Percentiles rank a stretch among this genome's conserved stretches.
These are phyloP conservation scores for Trichogramma evanescens DNA, from an alignment of 2,888 invertebrate species.

Conservation along the genomic window DNA sequence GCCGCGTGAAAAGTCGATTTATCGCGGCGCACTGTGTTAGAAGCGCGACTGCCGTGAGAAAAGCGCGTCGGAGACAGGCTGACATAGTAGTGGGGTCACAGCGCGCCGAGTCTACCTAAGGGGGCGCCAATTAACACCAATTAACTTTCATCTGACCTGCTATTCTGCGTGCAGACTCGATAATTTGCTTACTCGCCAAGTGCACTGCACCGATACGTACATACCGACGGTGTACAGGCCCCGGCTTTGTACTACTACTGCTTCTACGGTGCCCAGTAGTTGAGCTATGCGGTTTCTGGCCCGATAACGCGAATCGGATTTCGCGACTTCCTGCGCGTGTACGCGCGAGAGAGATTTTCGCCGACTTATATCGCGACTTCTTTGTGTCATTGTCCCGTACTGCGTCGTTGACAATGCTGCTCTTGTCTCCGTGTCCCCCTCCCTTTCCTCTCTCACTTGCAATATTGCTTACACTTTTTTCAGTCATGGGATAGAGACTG, in stretches of 20 bases:
- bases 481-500: neutral
- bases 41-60: conserved; percentile 37
- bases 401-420: conserved; percentile 13
- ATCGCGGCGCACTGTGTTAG: no score
- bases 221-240: no score
- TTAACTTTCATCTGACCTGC: conserved; percentile 43
- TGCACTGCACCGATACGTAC: no score
- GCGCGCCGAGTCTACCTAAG: conserved; percentile 17
- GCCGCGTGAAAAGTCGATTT: no score
- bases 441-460: neutral
- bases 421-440: conserved; percentile 8
- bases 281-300: no score
- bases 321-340: conserved; percentile 1
- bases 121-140: conserved; percentile 47
- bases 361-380: neutral
- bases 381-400: conserved; percentile 12
- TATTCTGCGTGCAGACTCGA: neutral
- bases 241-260: no score
- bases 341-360: neutral
- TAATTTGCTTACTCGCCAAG: neutral
- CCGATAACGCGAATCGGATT: no score
- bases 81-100: no score
- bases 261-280: no score
- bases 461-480: no score
- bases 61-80: conserved; percentile 20